phyloP scores from a whole-genome alignment of 2,888 invertebrate genomes.

The Orthonychiurus folsomi region DNA sequence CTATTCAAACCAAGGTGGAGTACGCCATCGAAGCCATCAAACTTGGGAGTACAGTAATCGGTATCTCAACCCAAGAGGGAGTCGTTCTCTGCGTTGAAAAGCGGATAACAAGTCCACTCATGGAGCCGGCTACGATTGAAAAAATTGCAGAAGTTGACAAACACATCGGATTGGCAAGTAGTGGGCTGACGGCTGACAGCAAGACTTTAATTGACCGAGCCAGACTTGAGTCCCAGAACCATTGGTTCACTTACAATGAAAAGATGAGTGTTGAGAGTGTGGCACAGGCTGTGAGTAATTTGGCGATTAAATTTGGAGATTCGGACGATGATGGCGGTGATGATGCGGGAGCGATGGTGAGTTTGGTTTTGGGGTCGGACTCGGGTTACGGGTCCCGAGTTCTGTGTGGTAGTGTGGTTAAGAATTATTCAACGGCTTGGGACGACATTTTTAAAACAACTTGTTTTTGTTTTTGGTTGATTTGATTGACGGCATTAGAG shows the following conservation, averaged over 20 bases:
- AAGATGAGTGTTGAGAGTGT: constrained; percentile 94
- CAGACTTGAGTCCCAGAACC: constrained; percentile 91
- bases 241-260: constrained; percentile 97
- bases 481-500: too few species aligned
- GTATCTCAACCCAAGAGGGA: constrained; percentile 91
- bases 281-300: constrained; percentile 94
- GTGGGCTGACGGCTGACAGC: constrained; percentile 96
- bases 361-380: too few species aligned
- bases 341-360: constrained; percentile 64
- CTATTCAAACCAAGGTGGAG: too few species aligned
- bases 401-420: too few species aligned
- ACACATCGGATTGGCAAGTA: constrained; percentile 86
- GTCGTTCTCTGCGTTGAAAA: constrained; percentile 97
- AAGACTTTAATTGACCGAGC: constrained; percentile 88
- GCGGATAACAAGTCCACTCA: constrained; percentile 88
- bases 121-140: constrained; percentile 95
- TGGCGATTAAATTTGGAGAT: constrained; percentile 99
- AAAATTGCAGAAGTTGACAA: constrained; percentile 97
- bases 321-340: constrained; percentile 76
- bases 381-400: too few species aligned
- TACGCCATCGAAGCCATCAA: constrained; percentile 99
- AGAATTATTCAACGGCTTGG: too few species aligned
- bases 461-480: too few species aligned
- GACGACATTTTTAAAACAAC: too few species aligned
- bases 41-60: constrained; percentile 96